Percentiles rank a stretch among this genome's conserved stretches.
These are phyloP conservation scores for Thaleichthys pacificus DNA, from an alignment of 2,797 vertebrate genomes.

Conservation along the genomic window DNA sequence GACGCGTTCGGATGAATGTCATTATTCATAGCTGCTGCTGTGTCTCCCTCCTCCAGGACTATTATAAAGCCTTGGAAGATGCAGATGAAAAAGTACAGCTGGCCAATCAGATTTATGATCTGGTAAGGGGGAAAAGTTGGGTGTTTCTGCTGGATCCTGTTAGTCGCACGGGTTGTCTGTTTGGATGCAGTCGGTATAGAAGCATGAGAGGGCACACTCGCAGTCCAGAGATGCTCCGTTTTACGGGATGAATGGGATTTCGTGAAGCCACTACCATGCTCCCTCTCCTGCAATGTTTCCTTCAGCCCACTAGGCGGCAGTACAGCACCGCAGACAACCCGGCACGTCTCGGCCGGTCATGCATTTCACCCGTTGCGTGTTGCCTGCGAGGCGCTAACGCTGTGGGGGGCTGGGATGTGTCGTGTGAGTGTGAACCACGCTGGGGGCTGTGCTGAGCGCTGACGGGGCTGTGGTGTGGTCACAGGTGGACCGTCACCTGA, in stretches of 20 bases:
- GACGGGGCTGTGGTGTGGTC: neutral
- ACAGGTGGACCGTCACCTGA: slow-evolving; percentile 96
- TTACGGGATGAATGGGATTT: no score
- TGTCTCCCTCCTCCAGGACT: slow-evolving; percentile 80
- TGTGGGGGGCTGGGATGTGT: no score
- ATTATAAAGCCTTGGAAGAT: slow-evolving; percentile 98
- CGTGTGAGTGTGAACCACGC: no score
- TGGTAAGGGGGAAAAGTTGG: slow-evolving; percentile 80
- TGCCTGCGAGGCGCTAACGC: neutral
- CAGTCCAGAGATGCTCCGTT: neutral
- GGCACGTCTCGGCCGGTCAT: neutral
- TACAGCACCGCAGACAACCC: neutral
- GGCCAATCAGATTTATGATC: slow-evolving; percentile 99
- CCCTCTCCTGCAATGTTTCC: no score
- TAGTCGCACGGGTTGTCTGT: no score
- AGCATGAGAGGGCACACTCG: no score
- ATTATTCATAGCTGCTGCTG: neutral
- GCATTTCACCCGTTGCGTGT: no score
- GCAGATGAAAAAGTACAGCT: slow-evolving; percentile 98
- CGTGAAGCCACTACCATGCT: no score
- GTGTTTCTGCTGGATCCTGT: no score
- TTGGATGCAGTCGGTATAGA: no score
- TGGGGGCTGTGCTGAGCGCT: neutral
- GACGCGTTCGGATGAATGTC: neutral
- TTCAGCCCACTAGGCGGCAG: slow-evolving; percentile 59